Conservation (phyloP, 2,888 invertebrate genomes). For the Anthrax anthrax region DNA sequence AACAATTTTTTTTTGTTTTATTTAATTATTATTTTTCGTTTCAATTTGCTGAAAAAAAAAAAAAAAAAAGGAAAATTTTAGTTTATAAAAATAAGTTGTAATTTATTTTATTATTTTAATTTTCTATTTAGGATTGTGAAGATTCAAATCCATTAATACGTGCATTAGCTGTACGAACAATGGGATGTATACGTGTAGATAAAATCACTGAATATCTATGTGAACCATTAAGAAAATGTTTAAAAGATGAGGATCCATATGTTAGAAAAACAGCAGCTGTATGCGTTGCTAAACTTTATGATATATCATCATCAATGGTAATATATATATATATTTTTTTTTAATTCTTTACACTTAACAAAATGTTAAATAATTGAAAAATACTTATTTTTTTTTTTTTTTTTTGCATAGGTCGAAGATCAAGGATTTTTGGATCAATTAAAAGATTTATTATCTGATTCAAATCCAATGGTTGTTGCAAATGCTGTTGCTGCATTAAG, state of each 20-base stretch:
- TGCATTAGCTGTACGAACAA: constrained; percentile 94
- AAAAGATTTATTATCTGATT: constrained; percentile 93
- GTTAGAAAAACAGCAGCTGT: constrained; percentile 98
- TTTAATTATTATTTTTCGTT: neutral
- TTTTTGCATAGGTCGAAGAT: constrained; percentile 25
- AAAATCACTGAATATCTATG: constrained; percentile 99
- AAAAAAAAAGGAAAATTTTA: neutral
- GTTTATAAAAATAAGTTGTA: neutral
- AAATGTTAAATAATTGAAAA: too few relatives aligned
- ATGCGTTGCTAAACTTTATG: constrained; percentile 97
- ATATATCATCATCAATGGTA: constrained; percentile 70
- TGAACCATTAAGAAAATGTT: constrained; percentile 88
- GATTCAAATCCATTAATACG: constrained; percentile 98
- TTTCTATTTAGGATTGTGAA: constrained; percentile 99
- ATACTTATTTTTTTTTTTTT: neutral
- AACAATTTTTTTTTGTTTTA: neutral
- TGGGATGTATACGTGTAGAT: constrained; percentile 99
- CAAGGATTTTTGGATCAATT: constrained; percentile 95
- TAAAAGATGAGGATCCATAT: constrained; percentile 93
- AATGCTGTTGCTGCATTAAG: constrained; percentile 98
- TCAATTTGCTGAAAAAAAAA: neutral
- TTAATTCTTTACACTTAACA: too few relatives aligned
- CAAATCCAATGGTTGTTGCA: constrained; percentile 99
- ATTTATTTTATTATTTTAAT: neutral
- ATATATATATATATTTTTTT: too few relatives aligned